Conservation (phyloP, 2,888 invertebrate genomes). For the Parthenolecanium corni region DNA sequence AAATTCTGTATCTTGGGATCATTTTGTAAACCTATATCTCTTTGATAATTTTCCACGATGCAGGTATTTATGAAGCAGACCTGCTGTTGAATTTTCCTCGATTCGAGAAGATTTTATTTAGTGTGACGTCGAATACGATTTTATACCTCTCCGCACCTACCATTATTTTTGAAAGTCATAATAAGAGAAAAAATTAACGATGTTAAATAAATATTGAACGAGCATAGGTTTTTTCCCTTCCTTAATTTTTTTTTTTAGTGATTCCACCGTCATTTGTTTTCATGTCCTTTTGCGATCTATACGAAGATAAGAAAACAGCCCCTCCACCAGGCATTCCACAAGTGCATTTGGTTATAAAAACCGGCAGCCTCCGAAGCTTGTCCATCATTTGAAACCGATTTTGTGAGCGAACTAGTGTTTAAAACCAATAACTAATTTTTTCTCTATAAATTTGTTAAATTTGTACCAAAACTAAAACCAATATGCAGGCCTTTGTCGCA, state of each 20-base stretch:
- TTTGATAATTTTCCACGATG: too few relatives aligned
- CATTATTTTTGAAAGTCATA: neutral
- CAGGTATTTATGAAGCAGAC: too few relatives aligned
- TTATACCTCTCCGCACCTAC: too few relatives aligned
- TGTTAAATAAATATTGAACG: constrained; percentile 11
- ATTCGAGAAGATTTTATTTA: too few relatives aligned
- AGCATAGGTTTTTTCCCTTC: neutral
- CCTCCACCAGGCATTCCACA: neutral
- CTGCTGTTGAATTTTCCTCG: too few relatives aligned
- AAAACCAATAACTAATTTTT: neutral
- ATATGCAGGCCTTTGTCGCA: neutral
- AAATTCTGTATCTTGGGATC: too few relatives aligned
- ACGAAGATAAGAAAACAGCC: neutral
- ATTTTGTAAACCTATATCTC: too few relatives aligned
- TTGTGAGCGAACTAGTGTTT: neutral
- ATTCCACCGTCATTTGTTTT: constrained; percentile 12
- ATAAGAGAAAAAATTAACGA: constrained; percentile 4
- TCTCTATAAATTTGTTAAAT: neutral
- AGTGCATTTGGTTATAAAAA: neutral
- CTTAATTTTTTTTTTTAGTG: neutral
- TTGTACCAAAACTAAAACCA: neutral
- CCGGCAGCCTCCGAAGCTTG: neutral
- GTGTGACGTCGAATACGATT: too few relatives aligned
- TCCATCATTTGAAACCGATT: neutral
- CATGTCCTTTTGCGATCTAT: neutral